phyloP scores from a whole-genome alignment of 2,888 invertebrate genomes.

The Chouioia cunea region DNA sequence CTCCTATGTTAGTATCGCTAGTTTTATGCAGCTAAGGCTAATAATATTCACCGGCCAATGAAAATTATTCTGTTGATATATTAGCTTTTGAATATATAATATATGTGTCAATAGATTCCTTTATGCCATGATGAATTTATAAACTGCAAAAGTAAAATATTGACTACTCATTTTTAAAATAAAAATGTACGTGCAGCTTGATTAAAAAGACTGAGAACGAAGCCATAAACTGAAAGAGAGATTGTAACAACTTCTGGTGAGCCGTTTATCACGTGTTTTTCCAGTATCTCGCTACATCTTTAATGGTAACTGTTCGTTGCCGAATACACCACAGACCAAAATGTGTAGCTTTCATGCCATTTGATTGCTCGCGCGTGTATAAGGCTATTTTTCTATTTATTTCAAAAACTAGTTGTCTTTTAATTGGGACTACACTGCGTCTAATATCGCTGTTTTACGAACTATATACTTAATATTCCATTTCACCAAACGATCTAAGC shows the following conservation, averaged over 20 bases:
- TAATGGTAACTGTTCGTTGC: conserved; percentile 28
- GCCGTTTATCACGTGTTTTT: neutral
- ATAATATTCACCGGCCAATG: neutral
- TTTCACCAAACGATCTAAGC: too few relatives aligned
- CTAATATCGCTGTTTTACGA: neutral
- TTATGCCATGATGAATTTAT: neutral
- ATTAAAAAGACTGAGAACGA: conserved; percentile 30
- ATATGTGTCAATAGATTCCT: too few relatives aligned
- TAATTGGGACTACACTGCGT: conserved; percentile 18
- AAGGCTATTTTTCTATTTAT: conserved; percentile 24
- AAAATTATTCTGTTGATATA: conserved; percentile 16
- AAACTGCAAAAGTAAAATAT: too few relatives aligned
- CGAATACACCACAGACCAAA: conserved; percentile 1
- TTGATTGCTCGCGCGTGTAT: conserved; percentile 15
- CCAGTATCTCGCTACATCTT: conserved; percentile 17
- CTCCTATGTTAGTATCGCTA: too few relatives aligned
- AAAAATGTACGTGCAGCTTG: conserved; percentile 6
- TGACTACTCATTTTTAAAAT: too few relatives aligned
- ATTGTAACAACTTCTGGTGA: conserved; percentile 30
- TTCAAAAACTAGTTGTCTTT: conserved; percentile 1
- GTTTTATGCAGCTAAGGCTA: too few relatives aligned
- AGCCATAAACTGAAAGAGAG: neutral
- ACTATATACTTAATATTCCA: conserved; percentile 13
- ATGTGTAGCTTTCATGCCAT: conserved; percentile 14
- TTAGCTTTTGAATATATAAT: too few relatives aligned